phyloP scores from a whole-genome alignment of 2,113 vertebrate genomes.

The Salvator merianae region DNA sequence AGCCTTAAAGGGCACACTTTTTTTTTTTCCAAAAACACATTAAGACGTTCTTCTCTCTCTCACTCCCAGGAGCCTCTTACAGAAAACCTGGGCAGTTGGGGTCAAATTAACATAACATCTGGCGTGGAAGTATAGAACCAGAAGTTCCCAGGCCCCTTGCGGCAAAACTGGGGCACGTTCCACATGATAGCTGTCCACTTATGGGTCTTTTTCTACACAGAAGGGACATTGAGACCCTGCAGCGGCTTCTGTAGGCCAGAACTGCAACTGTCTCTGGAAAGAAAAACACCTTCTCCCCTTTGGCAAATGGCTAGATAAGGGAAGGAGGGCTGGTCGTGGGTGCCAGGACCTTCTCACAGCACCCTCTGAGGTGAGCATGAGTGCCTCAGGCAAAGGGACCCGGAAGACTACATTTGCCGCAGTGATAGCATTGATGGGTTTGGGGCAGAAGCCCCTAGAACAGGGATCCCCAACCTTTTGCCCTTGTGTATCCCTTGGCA shows the following conservation, averaged over 20 bases:
- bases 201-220: neutral
- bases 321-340: neutral
- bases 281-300: neutral
- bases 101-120: conserved; percentile 18
- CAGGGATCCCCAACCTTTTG: too few relatives aligned
- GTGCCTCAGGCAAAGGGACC: neutral
- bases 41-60: neutral
- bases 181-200: neutral
- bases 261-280: accelerated
- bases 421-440: too few relatives aligned
- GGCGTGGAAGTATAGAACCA: conserved; percentile 7
- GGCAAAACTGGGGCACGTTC: neutral
- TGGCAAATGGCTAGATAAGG: too few relatives aligned
- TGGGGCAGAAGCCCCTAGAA: too few relatives aligned
- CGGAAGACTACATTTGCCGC: neutral
- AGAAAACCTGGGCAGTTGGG: conserved; percentile 11
- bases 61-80: neutral
- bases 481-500: too few relatives aligned
- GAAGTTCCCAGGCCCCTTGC: neutral
- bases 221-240: neutral
- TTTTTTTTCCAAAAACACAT: neutral
- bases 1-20: neutral
- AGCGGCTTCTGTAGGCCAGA: accelerated
- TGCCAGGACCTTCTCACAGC: neutral
- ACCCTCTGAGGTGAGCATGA: too few relatives aligned